Conservation (phyloP, 2,888 invertebrate genomes). For the Pseudeuparius sepicola region DNA sequence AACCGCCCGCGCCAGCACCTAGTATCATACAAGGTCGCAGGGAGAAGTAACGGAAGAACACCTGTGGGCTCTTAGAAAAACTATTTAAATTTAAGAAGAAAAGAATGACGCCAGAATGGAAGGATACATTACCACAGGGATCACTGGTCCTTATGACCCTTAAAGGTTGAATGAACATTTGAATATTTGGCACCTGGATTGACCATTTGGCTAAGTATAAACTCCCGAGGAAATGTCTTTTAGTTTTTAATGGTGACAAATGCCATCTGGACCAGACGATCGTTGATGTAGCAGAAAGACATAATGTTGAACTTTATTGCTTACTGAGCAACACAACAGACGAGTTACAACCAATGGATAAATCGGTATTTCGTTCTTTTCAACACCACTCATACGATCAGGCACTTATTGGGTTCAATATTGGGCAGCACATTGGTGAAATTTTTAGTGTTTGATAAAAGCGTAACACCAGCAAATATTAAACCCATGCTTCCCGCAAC, state of each 20-base stretch:
- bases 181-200: conserved; percentile 20
- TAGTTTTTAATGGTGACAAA: conserved; percentile 26
- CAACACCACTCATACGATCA: conserved; percentile 31
- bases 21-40: too few relatives aligned
- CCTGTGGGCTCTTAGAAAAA: too few relatives aligned
- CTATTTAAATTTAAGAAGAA: conserved; percentile 25
- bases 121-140: conserved; percentile 20
- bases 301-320: conserved; percentile 27
- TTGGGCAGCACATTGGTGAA: conserved; percentile 26
- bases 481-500: too few relatives aligned
- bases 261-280: too few relatives aligned
- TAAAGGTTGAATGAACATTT: conserved; percentile 23
- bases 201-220: too few relatives aligned
- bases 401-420: conserved; percentile 26
- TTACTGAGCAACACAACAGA: conserved; percentile 32
- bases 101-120: conserved; percentile 21
- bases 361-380: conserved; percentile 28
- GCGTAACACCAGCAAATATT: too few relatives aligned
- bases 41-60: too few relatives aligned
- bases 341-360: conserved; percentile 30
- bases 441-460: too few relatives aligned
- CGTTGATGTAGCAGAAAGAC: too few relatives aligned
- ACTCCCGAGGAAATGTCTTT: conserved; percentile 19
- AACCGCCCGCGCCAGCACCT: too few relatives aligned
- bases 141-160: conserved; percentile 18